Base-by-base conservation (phyloP, 1,140 invertebrate genomes). In the Littorina saxatilis region DNA sequence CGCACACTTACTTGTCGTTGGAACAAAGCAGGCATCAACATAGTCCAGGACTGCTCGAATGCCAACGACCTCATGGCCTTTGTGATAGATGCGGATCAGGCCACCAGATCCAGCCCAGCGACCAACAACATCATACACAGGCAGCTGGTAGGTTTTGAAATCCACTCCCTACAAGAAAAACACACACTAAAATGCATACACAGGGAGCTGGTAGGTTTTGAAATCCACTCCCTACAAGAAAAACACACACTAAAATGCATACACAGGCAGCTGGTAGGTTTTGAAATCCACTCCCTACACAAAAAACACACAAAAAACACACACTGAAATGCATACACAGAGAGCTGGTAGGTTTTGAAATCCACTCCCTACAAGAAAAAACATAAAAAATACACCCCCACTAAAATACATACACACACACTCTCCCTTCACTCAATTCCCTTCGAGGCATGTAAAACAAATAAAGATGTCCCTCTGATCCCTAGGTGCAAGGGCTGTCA, bases 11-110 rank as follows among this genome's bases (percentile, higher is more conserved):
- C 55, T 58, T 20, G 55, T 15, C 23, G 32, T 32, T n/a, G 17
- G 2, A 32, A 13, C 39, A 17, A 80, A 80, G 35, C n/a, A 29
- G 32, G 13, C 32, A 32, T 40, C 78, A 39, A 83, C 35, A 75
- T 83, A 83, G 29, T 83, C 82, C 55, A 80, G 55, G 23, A 75
- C 77, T 11, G 55, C 72, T 40, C 70, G n/a, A 35, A 66, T 43
- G 27, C 82, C 82, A 15, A 32, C 50, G n/a, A 83, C 68, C 20
- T 35, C 55, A 20, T 66, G 58, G 13, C 63, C 20, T n/a, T 61
- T 61, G 27, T 83, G 77, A 4, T 83, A 52, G 15, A 80, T 74
- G 23, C 70, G 55, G 23, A 29, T 55, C 15, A 83, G 32, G 29
- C 77, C 61, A n/a, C 72, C 73, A 29, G 77, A 80, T 17, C 82